Conservation (phyloP, 2,888 invertebrate species). For the Parthenolecanium corni region DNA sequence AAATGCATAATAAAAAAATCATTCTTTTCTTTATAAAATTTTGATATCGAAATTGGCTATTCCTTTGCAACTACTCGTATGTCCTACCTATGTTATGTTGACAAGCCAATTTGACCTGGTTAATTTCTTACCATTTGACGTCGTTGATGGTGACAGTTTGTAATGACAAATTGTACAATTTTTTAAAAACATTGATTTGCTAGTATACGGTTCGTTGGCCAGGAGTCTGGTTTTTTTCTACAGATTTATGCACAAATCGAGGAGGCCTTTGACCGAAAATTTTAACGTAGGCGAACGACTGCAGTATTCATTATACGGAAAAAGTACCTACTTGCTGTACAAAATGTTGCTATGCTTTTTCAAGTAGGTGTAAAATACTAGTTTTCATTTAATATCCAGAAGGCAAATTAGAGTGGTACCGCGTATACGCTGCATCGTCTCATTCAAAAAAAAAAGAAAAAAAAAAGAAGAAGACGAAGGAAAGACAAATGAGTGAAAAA, state of each 20-base stretch:
- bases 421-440: neutral
- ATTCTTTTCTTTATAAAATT: too few species aligned
- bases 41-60: too few species aligned
- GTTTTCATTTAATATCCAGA: neutral
- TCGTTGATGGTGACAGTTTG: neutral
- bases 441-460: too few species aligned
- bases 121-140: too few species aligned
- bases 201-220: neutral
- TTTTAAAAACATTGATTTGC: neutral
- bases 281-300: neutral
- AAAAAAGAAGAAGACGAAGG: too few species aligned
- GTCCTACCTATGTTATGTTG: too few species aligned
- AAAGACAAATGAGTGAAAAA: neutral
- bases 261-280: neutral
- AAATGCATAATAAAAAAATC: too few species aligned
- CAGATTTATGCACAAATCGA: neutral
- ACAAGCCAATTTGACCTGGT: too few species aligned
- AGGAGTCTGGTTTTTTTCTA: neutral
- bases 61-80: too few species aligned
- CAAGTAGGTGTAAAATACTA: constrained; percentile 13
- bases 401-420: neutral
- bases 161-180: neutral
- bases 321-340: neutral
- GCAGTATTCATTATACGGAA: constrained; percentile 7
- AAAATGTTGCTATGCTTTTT: constrained; percentile 11